phyloP scores from a whole-genome alignment of 2,888 invertebrate genomes.

The Philonicus albiceps region DNA sequence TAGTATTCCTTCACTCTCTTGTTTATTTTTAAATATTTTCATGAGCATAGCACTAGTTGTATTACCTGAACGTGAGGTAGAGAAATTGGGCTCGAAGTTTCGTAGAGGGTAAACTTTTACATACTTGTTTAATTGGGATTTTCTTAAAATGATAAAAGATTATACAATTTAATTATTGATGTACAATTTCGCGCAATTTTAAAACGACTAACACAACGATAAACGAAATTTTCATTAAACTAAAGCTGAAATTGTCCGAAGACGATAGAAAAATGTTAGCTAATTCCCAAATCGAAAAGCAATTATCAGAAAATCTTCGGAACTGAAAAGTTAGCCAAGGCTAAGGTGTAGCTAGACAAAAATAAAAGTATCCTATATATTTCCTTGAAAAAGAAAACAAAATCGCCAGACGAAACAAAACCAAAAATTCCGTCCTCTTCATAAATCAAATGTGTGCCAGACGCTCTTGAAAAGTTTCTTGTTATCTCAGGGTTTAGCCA shows the following conservation, averaged over 20 bases:
- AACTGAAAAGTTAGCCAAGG: neutral
- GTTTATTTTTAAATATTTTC: too few relatives aligned
- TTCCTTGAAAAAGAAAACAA: neutral
- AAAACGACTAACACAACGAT: too few relatives aligned
- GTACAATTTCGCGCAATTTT: too few relatives aligned
- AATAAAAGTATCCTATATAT: neutral
- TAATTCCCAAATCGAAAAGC: neutral
- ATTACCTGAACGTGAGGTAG: too few relatives aligned
- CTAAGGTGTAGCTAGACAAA: neutral
- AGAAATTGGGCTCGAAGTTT: too few relatives aligned
- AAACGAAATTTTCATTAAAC: neutral
- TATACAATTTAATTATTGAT: too few relatives aligned
- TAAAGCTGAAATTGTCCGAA: neutral
- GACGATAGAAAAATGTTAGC: neutral
- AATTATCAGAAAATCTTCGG: neutral
- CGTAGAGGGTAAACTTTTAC: too few relatives aligned
- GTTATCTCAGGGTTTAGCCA: conserved; percentile 18
- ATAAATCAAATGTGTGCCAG: conserved; percentile 34
- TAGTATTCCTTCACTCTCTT: too few relatives aligned
- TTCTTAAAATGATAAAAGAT: too few relatives aligned
- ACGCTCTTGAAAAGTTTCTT: conserved; percentile 31
- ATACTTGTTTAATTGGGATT: too few relatives aligned
- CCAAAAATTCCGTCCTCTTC: neutral
- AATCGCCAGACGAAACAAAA: neutral
- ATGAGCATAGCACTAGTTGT: too few relatives aligned